These are phyloP conservation scores for Hyposoter didymator DNA, from an alignment of 2,888 invertebrate species.

Conservation along the genomic window DNA sequence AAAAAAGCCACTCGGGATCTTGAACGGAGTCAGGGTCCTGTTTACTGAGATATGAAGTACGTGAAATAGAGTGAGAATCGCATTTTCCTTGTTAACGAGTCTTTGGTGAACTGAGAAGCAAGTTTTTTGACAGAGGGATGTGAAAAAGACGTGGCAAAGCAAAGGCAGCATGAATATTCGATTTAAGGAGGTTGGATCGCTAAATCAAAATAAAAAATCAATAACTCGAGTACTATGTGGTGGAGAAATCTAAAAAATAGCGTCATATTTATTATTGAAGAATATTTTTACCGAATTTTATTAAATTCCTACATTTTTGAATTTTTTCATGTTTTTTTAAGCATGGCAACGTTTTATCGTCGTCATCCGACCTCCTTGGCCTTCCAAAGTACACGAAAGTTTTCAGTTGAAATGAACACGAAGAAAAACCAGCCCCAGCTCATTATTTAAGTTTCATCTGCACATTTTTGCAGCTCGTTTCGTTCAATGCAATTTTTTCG, in stretches of 20 bases:
- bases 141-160: neutral
- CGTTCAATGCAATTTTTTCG: neutral
- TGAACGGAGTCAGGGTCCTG: constrained; percentile 49
- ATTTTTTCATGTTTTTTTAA: no score
- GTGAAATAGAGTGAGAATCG: constrained; percentile 26
- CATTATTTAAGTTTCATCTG: neutral
- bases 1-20: constrained; percentile 59
- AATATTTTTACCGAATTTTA: no score
- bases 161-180: neutral
- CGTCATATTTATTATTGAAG: no score
- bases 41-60: constrained; percentile 52
- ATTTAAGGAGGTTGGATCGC: no score
- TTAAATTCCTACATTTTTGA: no score
- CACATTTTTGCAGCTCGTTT: neutral
- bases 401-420: neutral
- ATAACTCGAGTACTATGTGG: no score
- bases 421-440: no score
- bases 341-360: no score
- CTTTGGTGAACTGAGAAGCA: neutral
- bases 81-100: neutral
- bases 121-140: constrained; percentile 5
- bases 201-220: no score
- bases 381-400: neutral
- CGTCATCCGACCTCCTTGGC: no score
- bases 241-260: no score